Evolutionary conservation across 2,113 vertebrate genomes (phyloP), one percentile per base, ranked within the genome.

Genomic region (Cynopterus brachyotis): DNA sequence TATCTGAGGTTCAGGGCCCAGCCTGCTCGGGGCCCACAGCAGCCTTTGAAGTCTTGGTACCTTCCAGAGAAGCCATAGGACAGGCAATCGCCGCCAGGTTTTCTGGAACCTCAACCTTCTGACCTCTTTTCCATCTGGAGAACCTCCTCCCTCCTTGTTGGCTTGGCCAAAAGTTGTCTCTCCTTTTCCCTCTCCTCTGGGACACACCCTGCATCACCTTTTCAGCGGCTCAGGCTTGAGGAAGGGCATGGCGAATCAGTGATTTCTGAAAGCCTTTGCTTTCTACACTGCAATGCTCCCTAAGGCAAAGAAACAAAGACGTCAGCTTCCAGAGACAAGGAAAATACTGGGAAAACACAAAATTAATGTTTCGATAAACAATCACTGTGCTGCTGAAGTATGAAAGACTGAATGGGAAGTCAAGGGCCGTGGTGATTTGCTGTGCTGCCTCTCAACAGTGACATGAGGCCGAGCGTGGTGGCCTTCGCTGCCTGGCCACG

Each of bases 401-500:
- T 15, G 12, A 1, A 16, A 47, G 15, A 42, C 28, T 2, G 64
- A 53, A 24, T 20, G 50, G 37, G 50, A 47, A 15, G 50, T 16
- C 42, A 28, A 22, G 57, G 42, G 50, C 13, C 22, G 0, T 0
- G 26, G 72, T 2, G 19, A 3, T 4, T 35, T 40, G 2, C 12
- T 2, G 26, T 50, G 92, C 82, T 60, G 47, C 50, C 12, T 91
- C 50, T 67, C 22, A 73, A 55, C 1, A 9, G 9, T 20, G 42
- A 4, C 24, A 1, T 12, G 24, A 60, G 9, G 53, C 6, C 22
- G 26, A 47, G 40, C 32, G 24, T 30, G 6, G 1, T 6, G 13
- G 35, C 11, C 30, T 37, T 53, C 59, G 40, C 20, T 22, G 11
- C 42, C 12, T 17, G 1, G 9, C 5, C 5, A 0, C 2, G 6